phyloP scores from a whole-genome alignment of 1,140 invertebrate genomes.

The honey bee (Apis mellifera) region DNA sequence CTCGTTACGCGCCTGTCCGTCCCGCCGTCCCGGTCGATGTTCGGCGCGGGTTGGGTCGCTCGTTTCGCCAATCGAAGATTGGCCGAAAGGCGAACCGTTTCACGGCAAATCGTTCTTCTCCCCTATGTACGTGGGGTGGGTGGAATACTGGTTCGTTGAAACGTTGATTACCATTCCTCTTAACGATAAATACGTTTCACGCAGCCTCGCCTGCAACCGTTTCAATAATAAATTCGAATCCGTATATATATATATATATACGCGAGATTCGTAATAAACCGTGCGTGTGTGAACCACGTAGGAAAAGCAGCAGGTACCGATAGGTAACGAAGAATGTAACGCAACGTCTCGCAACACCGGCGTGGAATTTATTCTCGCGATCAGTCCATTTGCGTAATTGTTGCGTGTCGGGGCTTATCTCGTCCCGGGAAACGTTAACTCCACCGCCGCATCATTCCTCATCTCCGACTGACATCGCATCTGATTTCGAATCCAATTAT shows the following conservation, averaged over 20 bases:
- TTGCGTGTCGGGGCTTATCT: not conserved
- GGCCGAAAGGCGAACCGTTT: not conserved
- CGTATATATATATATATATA: too few species aligned
- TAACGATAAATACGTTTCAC: not conserved
- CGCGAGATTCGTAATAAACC: too few species aligned
- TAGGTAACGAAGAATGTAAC: not conserved
- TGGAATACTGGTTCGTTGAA: not conserved
- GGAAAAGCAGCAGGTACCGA: not conserved
- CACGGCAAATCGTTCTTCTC: not conserved
- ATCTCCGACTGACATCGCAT: slow-evolving; percentile 60
- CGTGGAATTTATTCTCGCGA: not conserved
- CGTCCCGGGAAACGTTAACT: slow-evolving; percentile 48
- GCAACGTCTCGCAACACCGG: not conserved
- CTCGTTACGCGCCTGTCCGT: slow-evolving; percentile 23
- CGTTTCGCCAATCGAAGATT: not conserved
- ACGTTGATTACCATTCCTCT: not conserved
- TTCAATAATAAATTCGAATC: not conserved
- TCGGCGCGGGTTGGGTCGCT: not conserved
- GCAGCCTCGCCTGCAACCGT: too few species aligned
- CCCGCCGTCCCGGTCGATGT: not conserved
- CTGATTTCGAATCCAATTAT: slow-evolving; percentile 69
- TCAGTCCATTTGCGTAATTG: slow-evolving; percentile 22
- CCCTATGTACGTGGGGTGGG: too few species aligned
- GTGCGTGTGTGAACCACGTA: too few species aligned
- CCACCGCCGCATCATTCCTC: slow-evolving; percentile 59